A percentile compares a stretch with the other conserved stretches of the same genome.
phyloP scores from a whole-genome alignment of 2,113 vertebrate species.

The Odocoileus hemionus region DNA sequence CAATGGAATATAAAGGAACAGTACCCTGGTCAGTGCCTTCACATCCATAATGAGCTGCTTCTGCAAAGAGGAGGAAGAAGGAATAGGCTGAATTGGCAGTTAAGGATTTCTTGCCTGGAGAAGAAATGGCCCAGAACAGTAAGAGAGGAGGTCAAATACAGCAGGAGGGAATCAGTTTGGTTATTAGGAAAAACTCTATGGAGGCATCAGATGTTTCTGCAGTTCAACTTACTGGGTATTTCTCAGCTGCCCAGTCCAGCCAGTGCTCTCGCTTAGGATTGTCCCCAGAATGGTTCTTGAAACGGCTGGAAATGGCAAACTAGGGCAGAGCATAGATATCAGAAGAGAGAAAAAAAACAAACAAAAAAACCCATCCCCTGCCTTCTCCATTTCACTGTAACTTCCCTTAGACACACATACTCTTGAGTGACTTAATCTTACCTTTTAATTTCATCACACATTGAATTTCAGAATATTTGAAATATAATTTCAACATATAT shows the following conservation, averaged over 20 bases:
- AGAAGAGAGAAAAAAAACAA: neutral
- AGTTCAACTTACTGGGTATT: constrained; percentile 86
- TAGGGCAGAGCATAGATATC: constrained; percentile 67
- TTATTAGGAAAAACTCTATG: neutral
- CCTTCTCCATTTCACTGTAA: neutral
- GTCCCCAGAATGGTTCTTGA: constrained; percentile 80
- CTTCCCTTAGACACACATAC: neutral
- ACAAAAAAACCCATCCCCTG: neutral
- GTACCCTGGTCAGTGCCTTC: constrained; percentile 92
- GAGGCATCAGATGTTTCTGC: neutral
- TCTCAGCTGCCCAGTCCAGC: constrained; percentile 96
- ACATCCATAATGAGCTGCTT: constrained; percentile 91
- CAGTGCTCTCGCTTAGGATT: constrained; percentile 88
- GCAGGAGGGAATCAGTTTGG: neutral
- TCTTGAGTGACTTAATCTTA: neutral
- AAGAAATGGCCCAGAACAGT: neutral
- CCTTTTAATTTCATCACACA: neutral
- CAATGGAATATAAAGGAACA: constrained; percentile 94
- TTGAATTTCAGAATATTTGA: constrained; percentile 31
- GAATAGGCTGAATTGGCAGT: neutral
- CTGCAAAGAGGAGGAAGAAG: constrained; percentile 75
- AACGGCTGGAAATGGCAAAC: constrained; percentile 92
- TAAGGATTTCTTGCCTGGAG: neutral
- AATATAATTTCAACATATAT: neutral
- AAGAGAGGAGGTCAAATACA: neutral